These are phyloP conservation scores for Melanaphis sacchari DNA, from an alignment of 1,140 invertebrate genomes.

Conservation along the genomic window DNA sequence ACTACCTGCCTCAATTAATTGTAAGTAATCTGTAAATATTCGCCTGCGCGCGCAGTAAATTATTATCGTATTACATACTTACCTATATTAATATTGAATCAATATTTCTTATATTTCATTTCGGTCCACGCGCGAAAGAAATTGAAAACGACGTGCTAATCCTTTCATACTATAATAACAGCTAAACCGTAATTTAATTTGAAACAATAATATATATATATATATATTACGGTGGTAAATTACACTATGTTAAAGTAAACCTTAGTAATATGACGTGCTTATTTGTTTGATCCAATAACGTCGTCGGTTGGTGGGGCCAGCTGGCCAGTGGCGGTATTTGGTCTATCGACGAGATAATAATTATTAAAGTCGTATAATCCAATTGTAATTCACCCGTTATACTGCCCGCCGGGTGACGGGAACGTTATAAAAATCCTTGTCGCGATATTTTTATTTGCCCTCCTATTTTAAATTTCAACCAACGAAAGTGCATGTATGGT, in stretches of 20 bases:
- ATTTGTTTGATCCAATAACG: conserved; percentile 1
- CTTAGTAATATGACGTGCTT: background rate
- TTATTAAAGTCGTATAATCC: background rate
- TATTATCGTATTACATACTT: background rate
- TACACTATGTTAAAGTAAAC: background rate
- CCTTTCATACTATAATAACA: background rate
- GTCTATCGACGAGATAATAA: background rate
- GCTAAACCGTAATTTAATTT: background rate
- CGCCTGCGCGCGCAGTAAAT: too few species aligned
- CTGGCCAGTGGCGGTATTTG: background rate
- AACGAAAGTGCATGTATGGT: background rate
- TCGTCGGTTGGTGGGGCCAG: background rate
- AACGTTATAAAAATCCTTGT: background rate
- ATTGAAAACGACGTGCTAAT: background rate
- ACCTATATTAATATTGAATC: background rate
- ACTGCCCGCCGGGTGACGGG: background rate
- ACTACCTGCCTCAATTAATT: background rate
- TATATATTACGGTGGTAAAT: background rate
- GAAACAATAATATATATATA: background rate
- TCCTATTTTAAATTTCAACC: background rate
- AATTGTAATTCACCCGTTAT: background rate
- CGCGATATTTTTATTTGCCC: background rate
- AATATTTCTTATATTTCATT: background rate
- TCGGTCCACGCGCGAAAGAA: background rate
- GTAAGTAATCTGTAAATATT: background rate